These are phyloP conservation scores for Nesospiza acunhae DNA, from an alignment of 2,113 vertebrate species.

Conservation along the genomic window DNA sequence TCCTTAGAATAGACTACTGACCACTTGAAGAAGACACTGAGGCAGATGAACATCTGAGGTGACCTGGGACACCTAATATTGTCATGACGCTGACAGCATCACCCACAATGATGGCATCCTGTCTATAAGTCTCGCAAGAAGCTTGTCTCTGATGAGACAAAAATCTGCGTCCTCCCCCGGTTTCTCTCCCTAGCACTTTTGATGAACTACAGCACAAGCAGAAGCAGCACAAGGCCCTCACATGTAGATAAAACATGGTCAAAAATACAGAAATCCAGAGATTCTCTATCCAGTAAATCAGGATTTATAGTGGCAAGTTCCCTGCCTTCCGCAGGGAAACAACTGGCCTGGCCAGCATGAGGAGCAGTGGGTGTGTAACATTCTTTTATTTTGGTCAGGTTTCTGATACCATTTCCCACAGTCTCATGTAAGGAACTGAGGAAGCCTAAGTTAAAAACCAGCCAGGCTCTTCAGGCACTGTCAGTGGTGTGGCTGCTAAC, in stretches of 20 bases:
- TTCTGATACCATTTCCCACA: neutral
- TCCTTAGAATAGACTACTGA: neutral
- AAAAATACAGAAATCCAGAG: neutral
- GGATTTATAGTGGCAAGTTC: neutral
- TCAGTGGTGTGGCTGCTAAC: rapidly evolving
- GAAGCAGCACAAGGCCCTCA: neutral
- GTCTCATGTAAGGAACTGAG: neutral
- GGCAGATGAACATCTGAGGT: neutral
- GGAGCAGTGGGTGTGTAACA: neutral
- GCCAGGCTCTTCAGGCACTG: neutral
- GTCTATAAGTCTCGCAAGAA: neutral
- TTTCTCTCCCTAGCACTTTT: neutral
- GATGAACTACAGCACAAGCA: neutral
- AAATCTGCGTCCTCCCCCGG: neutral
- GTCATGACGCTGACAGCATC: neutral
- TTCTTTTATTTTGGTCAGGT: neutral
- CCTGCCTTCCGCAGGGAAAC: neutral
- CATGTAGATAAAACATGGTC: neutral
- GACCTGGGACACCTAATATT: neutral
- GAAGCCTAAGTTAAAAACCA: neutral
- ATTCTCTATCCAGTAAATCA: neutral
- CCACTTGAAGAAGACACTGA: neutral
- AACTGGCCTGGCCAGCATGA: neutral
- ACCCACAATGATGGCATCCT: neutral
- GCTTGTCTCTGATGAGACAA: neutral